Evolutionary conservation across 1,140 invertebrate genomes (phyloP).

Genomic region (Thaumatotibia leucotreta): DNA sequence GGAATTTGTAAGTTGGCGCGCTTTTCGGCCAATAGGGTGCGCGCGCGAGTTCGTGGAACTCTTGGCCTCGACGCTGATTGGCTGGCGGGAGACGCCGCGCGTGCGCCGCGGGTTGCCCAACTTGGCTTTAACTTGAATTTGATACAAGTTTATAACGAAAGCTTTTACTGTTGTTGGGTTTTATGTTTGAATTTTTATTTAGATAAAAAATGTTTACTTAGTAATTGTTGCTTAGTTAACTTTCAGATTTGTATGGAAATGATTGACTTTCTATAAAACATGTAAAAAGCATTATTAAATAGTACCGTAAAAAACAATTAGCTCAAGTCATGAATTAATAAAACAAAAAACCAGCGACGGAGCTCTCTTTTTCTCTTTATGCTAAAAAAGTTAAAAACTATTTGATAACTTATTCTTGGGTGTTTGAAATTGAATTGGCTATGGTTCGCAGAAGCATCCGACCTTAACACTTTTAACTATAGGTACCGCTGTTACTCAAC

Average conservation of each 20-base stretch:
- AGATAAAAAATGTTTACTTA: neutral
- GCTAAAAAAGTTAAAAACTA: slow-evolving; percentile 15
- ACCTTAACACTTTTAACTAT: slow-evolving; percentile 10
- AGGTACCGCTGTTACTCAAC: neutral
- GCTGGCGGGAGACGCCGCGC: slow-evolving; percentile 17
- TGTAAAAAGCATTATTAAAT: neutral
- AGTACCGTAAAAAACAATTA: neutral
- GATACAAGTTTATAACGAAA: neutral
- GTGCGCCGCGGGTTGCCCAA: slow-evolving; percentile 15
- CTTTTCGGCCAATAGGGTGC: slow-evolving; percentile 44
- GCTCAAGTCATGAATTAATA: neutral
- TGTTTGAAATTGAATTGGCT: slow-evolving; percentile 35
- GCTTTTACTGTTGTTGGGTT: neutral
- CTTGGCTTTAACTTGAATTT: neutral
- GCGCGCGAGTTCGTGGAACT: slow-evolving; percentile 55
- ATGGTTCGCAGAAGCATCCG: slow-evolving; percentile 25
- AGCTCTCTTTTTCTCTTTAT: neutral
- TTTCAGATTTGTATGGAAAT: neutral
- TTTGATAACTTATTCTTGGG: slow-evolving; percentile 14
- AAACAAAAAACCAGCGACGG: neutral
- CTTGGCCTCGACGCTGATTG: slow-evolving; percentile 52
- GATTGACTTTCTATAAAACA: neutral
- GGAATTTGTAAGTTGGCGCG: slow-evolving; percentile 39
- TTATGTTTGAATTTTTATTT: neutral
- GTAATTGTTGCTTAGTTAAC: neutral